Base-by-base conservation (phyloP, 1,140 invertebrate genomes). In the Hirudo medicinalis region DNA sequence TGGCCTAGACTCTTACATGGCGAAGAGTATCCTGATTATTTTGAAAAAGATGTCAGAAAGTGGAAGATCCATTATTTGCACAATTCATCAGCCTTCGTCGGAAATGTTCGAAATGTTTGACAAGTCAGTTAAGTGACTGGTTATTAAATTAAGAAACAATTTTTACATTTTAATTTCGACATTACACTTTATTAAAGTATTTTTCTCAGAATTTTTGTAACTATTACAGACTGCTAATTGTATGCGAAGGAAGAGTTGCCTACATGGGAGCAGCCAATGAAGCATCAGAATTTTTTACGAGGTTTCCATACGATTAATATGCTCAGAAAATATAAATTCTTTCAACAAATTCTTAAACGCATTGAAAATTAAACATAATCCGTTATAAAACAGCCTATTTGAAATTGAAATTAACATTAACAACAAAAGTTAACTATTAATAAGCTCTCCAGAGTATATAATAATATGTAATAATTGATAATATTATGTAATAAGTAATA, bases 1-100 rank as follows among this genome's bases (percentile, higher is more conserved):
- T 40, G 86, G 95, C 86, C 80, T 97, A 57, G 94, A 98, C 80
- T 91, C 93, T 0, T 93, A 88, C 76, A 94, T 93, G 77, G 94
- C 94, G 0, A 87, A 89, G 75, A 95, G 91, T 79, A 90, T 97
- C 22, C 87, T 97, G 20, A 88, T 77, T 88, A 78, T 76, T 20
- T 91, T 74, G 80, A 72, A 91, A 76, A 76, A 73, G 17, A 74
- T 85, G 80, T 89, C 92, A 0, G 80, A 85, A 49, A 89, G 87
- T 78, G 91, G 93, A 8, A 93, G 92, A 81, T 97, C 94, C 0
- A 89, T 98, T 54, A 83, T 98, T 29, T 89, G 89, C 77, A 97
- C 94, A 3, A 93, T 98, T 73, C 94, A 97, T 82, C 94, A 98
- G 80, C 95, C 95, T 22, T 68, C 67, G 22, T 68, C 67, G 29